Base-by-base conservation (phyloP, 2,888 invertebrate genomes). In the Terebella lapidaria region DNA sequence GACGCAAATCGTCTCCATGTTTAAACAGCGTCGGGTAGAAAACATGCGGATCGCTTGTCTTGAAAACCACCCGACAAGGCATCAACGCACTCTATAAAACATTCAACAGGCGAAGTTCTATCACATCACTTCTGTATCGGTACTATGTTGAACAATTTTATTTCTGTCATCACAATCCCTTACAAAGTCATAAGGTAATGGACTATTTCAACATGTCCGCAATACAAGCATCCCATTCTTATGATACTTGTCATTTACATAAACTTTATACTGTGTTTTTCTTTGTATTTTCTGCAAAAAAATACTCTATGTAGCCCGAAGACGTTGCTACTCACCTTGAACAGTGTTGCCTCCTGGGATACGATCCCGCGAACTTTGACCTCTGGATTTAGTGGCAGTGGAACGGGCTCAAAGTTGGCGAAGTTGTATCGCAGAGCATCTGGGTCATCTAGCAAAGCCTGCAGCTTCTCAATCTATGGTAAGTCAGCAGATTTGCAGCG, bases 1-100 rank as follows among this genome's bases (percentile, higher is more conserved):
- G 97, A 1, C 99, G 85, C 56, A 99, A 82, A 79, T 99, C 97
- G 81, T 99, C 99, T 1, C 99, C 99, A 72, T 94, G 89, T 80
- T 99, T 99, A 80, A 97, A 97, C 64, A 99, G 96, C 0, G 95
- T 91, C 20, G 92, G 90, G 80, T 96, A 99, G 74, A 92, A 90
- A 25, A 74, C 70, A 25, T 35, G 24, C 35, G 86, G 85, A 45
- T 89, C 88, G 61, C 88, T 87, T 0, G 88, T 87, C 18, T 89
- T 83, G 79, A 97, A 96, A 0, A 93, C 90, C 53, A 99, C 83
- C 76, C 88, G 87, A 18, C 92, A 91, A 1, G 99, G 99, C 93
- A 94, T 96, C 58, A 95, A 83, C 0, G 94, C 92, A 30, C 95
- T 96, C 80, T 78, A 64, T 25, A 72, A 60, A 35, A 15, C n/a